Conservation (phyloP, 2,797 vertebrate genomes). For the Natrix natrix region DNA sequence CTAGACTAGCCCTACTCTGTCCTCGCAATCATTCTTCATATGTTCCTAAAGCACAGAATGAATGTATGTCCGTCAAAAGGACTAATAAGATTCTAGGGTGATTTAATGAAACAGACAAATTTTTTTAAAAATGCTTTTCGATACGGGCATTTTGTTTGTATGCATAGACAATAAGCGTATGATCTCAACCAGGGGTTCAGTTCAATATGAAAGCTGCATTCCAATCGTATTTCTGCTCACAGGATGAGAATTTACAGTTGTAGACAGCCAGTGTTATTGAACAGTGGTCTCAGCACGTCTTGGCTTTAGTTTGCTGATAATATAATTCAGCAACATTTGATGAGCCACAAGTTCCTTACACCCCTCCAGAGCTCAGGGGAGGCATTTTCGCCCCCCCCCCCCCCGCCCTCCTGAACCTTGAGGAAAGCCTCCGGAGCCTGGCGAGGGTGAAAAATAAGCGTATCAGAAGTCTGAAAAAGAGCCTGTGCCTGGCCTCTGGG, state of each 20-base stretch:
- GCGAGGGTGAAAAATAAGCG: too few species aligned
- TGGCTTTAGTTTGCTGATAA: neutral
- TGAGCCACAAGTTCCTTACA: neutral
- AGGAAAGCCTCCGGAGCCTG: too few species aligned
- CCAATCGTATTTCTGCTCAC: neutral
- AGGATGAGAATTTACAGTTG: neutral
- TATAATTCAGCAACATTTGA: neutral
- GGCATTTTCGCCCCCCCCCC: too few species aligned
- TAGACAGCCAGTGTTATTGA: neutral
- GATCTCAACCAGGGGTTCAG: neutral
- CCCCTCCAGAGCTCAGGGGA: too few species aligned
- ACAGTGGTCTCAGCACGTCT: neutral
- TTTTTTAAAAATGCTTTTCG: neutral
- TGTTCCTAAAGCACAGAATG: neutral
- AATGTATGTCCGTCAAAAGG: neutral
- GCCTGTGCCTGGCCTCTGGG: too few species aligned
- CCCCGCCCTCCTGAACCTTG: too few species aligned
- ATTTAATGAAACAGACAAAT: neutral
- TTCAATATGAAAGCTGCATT: neutral
- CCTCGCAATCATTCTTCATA: neutral
- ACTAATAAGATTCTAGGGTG: neutral
- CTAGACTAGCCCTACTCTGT: neutral
- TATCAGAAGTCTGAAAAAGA: too few species aligned
- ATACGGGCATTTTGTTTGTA: neutral
- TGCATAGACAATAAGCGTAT: neutral